Evolutionary conservation across 53 echinoderm and acorn worm genomes (phyloP).

Genomic region (Glandiceps talaboti): DNA sequence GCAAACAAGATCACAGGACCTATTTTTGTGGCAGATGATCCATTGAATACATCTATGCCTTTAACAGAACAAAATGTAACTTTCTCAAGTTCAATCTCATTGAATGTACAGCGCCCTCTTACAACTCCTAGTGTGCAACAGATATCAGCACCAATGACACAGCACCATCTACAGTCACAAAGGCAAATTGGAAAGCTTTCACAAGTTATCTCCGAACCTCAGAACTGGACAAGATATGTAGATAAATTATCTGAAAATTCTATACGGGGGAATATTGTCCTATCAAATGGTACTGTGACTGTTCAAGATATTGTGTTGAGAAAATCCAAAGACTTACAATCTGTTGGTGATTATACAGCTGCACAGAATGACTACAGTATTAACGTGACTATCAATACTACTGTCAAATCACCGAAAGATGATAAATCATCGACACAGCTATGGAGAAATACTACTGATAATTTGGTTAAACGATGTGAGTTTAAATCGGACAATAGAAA

Average conservation of each 20-base stretch:
- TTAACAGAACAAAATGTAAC: neutral
- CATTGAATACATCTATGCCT: neutral
- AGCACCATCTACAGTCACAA: neutral
- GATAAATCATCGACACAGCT: too few relatives aligned
- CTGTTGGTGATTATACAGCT: too few relatives aligned
- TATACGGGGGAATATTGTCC: too few relatives aligned
- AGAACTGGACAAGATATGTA: too few relatives aligned
- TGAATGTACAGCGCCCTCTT: too few relatives aligned
- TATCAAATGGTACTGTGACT: too few relatives aligned
- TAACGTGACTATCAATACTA: neutral
- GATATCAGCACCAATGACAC: neutral
- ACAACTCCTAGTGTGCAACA: neutral
- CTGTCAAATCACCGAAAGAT: neutral
- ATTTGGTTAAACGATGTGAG: neutral
- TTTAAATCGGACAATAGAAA: neutral
- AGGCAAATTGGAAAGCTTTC: neutral
- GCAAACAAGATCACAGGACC: neutral
- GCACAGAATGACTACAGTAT: neutral
- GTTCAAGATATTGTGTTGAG: too few relatives aligned
- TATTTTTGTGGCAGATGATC: too few relatives aligned
- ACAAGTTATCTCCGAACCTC: neutral
- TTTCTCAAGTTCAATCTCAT: too few relatives aligned
- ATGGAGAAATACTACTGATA: neutral
- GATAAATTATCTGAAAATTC: too few relatives aligned
- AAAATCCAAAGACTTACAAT: too few relatives aligned